Percentiles rank a stretch among this genome's conserved stretches.
Conservation (phyloP, 2,888 invertebrate species). For the Polydrusus tereticollis region DNA sequence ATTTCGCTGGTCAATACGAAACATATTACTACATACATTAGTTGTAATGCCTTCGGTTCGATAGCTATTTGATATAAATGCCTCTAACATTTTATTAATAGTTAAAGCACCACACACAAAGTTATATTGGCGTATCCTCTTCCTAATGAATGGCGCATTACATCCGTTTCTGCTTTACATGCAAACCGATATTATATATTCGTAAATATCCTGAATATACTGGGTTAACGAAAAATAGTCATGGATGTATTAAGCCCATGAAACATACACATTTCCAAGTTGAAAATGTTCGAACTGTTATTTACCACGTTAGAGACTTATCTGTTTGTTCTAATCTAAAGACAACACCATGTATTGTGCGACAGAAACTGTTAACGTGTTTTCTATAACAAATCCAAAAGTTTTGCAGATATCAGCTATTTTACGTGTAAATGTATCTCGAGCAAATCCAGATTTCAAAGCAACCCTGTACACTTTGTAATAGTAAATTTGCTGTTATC, state of each 20-base stretch:
- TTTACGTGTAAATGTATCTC: background rate
- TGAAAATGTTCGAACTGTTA: no score
- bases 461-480: slow-evolving; percentile 14
- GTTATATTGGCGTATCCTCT: slow-evolving; percentile 47
- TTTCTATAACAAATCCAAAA: no score
- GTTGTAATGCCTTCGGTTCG: background rate
- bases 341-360: no score
- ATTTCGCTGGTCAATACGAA: background rate
- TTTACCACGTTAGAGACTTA: no score
- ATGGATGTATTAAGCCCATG: no score
- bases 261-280: no score
- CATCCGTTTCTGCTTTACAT: slow-evolving; percentile 37
- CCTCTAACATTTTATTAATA: slow-evolving; percentile 36
- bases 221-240: background rate
- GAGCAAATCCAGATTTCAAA: background rate
- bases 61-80: slow-evolving; percentile 30
- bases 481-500: slow-evolving; percentile 31
- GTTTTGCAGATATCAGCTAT: no score
- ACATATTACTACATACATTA: background rate
- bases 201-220: slow-evolving; percentile 33
- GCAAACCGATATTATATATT: slow-evolving; percentile 29
- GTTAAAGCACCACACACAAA: slow-evolving; percentile 34
- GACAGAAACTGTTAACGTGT: no score
- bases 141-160: slow-evolving; percentile 44
- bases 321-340: no score